phyloP scores from a whole-genome alignment of 2,113 vertebrate genomes.

The Psammodynastes pulverulentus region DNA sequence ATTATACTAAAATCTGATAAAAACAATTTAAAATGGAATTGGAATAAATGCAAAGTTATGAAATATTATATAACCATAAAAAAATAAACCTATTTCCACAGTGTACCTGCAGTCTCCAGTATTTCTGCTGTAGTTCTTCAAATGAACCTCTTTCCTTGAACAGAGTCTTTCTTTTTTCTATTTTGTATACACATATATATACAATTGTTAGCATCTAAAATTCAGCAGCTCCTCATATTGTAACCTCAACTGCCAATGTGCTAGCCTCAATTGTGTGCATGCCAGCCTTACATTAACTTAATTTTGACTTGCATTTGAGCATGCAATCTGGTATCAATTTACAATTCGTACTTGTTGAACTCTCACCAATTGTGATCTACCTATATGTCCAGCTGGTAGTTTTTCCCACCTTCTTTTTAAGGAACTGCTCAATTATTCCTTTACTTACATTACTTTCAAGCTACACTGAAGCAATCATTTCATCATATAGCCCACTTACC shows the following conservation, averaged over 20 bases:
- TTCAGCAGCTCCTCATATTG: not conserved
- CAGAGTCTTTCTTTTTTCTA: not conserved
- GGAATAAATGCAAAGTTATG: not conserved
- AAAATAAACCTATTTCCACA: not conserved
- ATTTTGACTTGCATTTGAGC: not conserved
- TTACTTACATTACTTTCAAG: not conserved
- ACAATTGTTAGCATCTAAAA: not conserved
- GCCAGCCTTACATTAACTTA: not conserved
- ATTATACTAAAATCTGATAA: no score
- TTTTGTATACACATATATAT: not conserved
- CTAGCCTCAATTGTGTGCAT: not conserved
- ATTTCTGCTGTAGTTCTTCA: not conserved
- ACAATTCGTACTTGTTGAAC: not conserved
- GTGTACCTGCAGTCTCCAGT: not conserved
- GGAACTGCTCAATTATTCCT: not conserved
- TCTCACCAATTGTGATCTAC: not conserved
- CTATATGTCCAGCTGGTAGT: not conserved
- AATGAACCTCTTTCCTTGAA: not conserved
- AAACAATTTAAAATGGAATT: no score
- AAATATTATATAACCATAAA: not conserved
- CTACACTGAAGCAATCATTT: not conserved
- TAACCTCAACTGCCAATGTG: not conserved
- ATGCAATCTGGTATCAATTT: not conserved
- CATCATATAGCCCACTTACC: slow-evolving; percentile 7
- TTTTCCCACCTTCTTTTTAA: not conserved